Conservation (phyloP, 2,888 invertebrate genomes). For the Ichneumon xanthorius region DNA sequence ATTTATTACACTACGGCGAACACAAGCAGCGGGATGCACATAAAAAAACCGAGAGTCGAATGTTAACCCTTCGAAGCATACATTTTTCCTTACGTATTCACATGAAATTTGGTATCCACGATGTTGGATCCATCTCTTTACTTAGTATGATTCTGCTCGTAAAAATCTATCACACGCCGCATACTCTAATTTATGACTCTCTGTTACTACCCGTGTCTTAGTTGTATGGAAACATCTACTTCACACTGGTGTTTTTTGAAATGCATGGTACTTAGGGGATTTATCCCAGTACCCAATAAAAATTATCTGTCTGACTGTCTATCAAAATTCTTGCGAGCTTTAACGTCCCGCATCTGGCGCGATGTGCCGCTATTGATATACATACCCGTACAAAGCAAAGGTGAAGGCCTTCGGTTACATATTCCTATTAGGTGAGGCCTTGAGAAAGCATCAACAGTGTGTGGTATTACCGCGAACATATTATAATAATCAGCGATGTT, state of each 20-base stretch:
- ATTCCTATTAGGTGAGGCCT: constrained; percentile 45
- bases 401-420: constrained; percentile 43
- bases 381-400: constrained; percentile 30
- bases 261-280: no score
- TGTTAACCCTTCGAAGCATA: no score
- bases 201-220: background rate
- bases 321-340: no score
- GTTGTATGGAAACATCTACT: background rate
- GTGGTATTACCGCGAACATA: constrained; percentile 1
- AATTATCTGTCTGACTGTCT: no score
- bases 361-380: background rate
- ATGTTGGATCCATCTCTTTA: no score
- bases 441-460: constrained; percentile 11
- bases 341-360: no score
- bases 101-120: no score
- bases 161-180: no score
- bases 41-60: background rate
- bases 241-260: no score
- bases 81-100: no score
- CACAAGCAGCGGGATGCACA: background rate
- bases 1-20: constrained; percentile 21
- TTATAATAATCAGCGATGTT: constrained; percentile 33
- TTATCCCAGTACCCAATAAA: no score
- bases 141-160: no score
- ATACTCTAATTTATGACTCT: background rate